Conservation (phyloP, 2,888 invertebrate species). For the Perizoma flavofasciatum region DNA sequence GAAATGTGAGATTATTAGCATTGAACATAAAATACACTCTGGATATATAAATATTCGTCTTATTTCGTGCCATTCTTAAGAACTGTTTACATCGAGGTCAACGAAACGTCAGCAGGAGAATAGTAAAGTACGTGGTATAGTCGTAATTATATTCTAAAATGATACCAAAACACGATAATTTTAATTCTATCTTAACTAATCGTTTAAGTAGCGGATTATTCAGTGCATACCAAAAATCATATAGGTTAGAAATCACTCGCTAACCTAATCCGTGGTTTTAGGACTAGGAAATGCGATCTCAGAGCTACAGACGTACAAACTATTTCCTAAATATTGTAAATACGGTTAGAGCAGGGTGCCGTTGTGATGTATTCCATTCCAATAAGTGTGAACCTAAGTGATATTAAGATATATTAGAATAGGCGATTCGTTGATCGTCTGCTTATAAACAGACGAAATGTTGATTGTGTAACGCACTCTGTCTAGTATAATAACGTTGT, state of each 20-base stretch:
- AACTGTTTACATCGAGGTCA: too few species aligned
- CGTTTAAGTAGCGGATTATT: not conserved
- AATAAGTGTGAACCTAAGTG: slow-evolving; percentile 54
- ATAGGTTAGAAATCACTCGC: too few species aligned
- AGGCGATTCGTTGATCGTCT: slow-evolving; percentile 30
- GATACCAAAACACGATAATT: too few species aligned
- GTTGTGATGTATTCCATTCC: slow-evolving; percentile 68
- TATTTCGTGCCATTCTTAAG: too few species aligned
- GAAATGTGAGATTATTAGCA: too few species aligned
- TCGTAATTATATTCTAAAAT: too few species aligned
- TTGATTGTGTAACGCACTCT: slow-evolving; percentile 8
- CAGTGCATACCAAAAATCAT: not conserved
- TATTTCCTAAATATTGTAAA: slow-evolving; percentile 44
- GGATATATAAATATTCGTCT: too few species aligned
- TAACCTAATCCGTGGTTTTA: too few species aligned
- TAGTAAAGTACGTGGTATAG: too few species aligned
- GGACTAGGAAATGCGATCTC: slow-evolving; percentile 1
- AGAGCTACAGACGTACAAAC: slow-evolving; percentile 47
- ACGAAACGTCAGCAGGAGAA: too few species aligned
- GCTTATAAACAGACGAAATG: slow-evolving; percentile 5
- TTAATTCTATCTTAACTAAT: not conserved
- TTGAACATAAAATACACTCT: too few species aligned
- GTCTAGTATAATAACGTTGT: not conserved
- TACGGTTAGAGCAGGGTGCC: slow-evolving; percentile 56
- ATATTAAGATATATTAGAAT: slow-evolving; percentile 54